A percentile compares a stretch with the other conserved stretches of the same genome.
These are phyloP conservation scores for Epiblema foenella DNA, from an alignment of 2,888 invertebrate genomes.

Conservation along the genomic window DNA sequence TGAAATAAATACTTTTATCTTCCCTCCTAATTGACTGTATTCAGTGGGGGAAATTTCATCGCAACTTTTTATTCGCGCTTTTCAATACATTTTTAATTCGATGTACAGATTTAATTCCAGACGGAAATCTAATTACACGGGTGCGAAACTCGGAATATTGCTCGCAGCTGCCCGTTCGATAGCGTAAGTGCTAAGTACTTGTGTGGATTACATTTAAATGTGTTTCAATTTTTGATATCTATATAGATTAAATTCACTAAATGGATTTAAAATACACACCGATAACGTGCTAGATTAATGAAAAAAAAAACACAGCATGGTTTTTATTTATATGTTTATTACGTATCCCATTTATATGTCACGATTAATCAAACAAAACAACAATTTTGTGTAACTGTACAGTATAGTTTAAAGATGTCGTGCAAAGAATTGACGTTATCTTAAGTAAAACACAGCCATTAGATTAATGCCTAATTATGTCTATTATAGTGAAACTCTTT, in stretches of 20 bases:
- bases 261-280: background rate
- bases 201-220: conserved; percentile 5
- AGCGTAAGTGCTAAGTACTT: conserved; percentile 3
- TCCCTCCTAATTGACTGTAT: conserved; percentile 40
- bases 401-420: conserved; percentile 76
- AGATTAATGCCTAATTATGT: conserved; percentile 72
- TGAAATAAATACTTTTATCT: conserved; percentile 41
- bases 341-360: conserved; percentile 77
- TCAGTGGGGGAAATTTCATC: conserved; percentile 18
- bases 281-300: background rate
- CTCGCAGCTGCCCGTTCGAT: background rate
- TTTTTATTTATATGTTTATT: conserved; percentile 72
- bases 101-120: conserved; percentile 35
- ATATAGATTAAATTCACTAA: background rate
- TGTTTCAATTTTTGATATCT: conserved; percentile 8
- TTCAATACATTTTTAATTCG: conserved; percentile 33
- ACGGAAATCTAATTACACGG: conserved; percentile 31
- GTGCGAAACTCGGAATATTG: conserved; percentile 24
- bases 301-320: conserved; percentile 4
- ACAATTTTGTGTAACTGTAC: conserved; percentile 73
- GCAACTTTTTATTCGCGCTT: conserved; percentile 34
- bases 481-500: conserved; percentile 59
- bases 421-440: conserved; percentile 84
- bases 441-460: conserved; percentile 84
- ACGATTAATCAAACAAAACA: conserved; percentile 70